Evolutionary conservation across 2,113 vertebrate genomes (phyloP), one percentile per base, ranked within the genome.

Genomic region (Gila orcuttii): DNA sequence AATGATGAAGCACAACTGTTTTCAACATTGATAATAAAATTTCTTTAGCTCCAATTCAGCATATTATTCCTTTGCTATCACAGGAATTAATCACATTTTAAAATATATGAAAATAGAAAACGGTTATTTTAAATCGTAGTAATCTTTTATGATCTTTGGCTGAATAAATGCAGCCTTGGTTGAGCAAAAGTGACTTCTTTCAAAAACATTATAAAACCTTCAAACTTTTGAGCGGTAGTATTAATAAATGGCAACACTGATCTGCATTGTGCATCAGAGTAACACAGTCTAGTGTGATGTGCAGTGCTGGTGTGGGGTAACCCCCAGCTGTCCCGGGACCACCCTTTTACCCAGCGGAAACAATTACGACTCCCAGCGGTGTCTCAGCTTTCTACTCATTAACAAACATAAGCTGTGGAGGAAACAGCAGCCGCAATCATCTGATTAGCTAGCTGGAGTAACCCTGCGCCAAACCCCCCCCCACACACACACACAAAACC

Each of bases 321-420:
- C 52, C 78, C 78, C 79, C 64, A 85, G 89, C 87, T 86, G 87
- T 85, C 82, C 78, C 73, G 11, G 12, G 82, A 88, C 85, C 85
- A 86, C 82, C 87, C 84, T 66, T 69, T 85, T 85, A 74, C 79
- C 79, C 64, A 85, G 83, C 74, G 87, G 87, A 88, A 88, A 87
- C 82, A 79, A 86, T 87, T 79, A 85, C n/a, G 77, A 79, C 73
- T 88, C 85, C 85, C 82, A 59, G 55, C 2, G 55, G 89, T 6
- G 5, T 85, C 82, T 86, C 50, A 57, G 55, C 85, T 88, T 89
- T 87, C 82, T 39, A 57, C 82, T 88, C 82, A 85, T 86, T 88
- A 82, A 73, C 82, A 86, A 86, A 88, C 85, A 90, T 86, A 78
- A 90, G 82, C 45, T 82, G 85, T 75, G 68, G 84, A 85, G 78